These are phyloP conservation scores for Morone chrysops DNA, from an alignment of 2,113 vertebrate genomes.

Conservation along the genomic window DNA sequence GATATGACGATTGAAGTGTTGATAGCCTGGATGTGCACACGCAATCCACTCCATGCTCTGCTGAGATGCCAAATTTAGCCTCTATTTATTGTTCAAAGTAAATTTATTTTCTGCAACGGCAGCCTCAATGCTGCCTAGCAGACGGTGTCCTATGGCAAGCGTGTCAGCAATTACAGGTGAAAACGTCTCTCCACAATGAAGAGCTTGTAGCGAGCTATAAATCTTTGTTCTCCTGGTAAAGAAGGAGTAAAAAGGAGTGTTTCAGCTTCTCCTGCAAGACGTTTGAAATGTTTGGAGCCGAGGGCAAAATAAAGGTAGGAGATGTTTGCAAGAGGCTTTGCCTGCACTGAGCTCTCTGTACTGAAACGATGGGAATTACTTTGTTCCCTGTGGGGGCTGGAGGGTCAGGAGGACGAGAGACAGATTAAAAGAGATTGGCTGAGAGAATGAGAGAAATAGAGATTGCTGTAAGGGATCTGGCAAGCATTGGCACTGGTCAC, in stretches of 20 bases:
- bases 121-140: slow-evolving; percentile 21
- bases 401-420: slow-evolving; percentile 30
- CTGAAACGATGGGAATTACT: slow-evolving; percentile 47
- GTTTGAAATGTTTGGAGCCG: slow-evolving; percentile 37
- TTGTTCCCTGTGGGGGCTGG: slow-evolving; percentile 40
- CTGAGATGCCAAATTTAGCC: slow-evolving; percentile 44
- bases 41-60: background rate
- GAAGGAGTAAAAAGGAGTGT: slow-evolving; percentile 4
- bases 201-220: slow-evolving; percentile 39
- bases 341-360: slow-evolving; percentile 30
- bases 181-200: slow-evolving; percentile 34
- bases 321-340: slow-evolving; percentile 53
- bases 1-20: background rate
- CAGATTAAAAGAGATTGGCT: slow-evolving; percentile 51
- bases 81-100: slow-evolving; percentile 52
- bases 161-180: slow-evolving; percentile 55
- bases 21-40: background rate
- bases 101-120: slow-evolving; percentile 47
- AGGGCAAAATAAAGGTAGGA: slow-evolving; percentile 47
- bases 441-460: slow-evolving; percentile 25
- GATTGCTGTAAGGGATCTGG: slow-evolving; percentile 46
- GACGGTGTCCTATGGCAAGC: slow-evolving; percentile 29
- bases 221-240: slow-evolving; percentile 48
- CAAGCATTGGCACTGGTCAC: background rate
- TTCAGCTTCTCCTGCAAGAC: slow-evolving; percentile 33